Conservation (phyloP, 2,888 invertebrate genomes). For the Microdon myrmicae region DNA sequence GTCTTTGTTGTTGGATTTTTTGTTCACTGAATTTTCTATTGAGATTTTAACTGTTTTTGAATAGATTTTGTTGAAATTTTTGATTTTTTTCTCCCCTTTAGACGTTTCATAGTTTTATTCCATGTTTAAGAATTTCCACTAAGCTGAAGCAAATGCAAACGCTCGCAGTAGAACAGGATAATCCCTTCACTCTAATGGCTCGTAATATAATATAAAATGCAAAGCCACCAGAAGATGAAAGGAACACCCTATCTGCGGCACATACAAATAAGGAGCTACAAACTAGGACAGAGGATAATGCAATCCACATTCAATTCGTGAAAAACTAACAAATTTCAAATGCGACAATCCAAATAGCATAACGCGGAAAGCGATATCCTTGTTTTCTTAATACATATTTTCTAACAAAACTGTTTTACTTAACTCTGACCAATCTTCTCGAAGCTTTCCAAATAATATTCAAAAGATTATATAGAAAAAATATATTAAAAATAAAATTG, state of each 20-base stretch:
- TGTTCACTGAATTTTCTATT: no score
- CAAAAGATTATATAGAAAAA: no score
- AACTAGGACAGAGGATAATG: conserved; percentile 43
- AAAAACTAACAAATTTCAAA: no score
- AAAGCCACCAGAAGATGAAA: conserved; percentile 1
- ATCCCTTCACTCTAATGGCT: background rate
- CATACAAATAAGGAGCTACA: conserved; percentile 48
- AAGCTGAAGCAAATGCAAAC: conserved; percentile 18
- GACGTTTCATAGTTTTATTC: conserved; percentile 37
- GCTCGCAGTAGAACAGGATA: background rate
- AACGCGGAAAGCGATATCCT: no score
- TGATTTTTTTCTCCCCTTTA: no score
- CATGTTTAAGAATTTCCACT: conserved; percentile 30
- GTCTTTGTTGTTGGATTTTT: no score
- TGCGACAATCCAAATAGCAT: no score
- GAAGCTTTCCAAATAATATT: conserved; percentile 35
- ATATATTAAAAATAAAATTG: conserved; percentile 1
- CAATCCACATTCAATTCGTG: conserved; percentile 53
- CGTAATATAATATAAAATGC: conserved; percentile 32
- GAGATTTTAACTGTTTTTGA: no score
- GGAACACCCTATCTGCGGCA: conserved; percentile 5
- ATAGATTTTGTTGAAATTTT: no score
- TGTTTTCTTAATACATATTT: no score
- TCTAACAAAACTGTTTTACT: no score
- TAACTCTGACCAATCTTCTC: conserved; percentile 14